Conservation (phyloP, 2,888 invertebrate species). For the Hirtodrosophila duncani region DNA sequence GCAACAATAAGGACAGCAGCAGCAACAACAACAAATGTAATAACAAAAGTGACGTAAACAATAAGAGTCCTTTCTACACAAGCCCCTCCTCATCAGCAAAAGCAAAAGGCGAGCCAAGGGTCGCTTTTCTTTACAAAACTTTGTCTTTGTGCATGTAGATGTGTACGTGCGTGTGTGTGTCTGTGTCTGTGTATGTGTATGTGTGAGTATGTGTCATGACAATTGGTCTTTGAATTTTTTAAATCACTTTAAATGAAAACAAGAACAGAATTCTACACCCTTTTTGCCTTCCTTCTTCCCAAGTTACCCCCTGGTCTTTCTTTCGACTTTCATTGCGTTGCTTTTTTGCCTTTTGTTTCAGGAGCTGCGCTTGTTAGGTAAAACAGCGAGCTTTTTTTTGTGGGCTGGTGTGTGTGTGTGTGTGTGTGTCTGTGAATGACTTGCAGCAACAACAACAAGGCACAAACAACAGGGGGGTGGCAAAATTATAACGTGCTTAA, state of each 20-base stretch:
- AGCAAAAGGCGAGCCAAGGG: constrained; percentile 46
- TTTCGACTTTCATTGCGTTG: constrained; percentile 5
- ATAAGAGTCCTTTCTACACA: constrained; percentile 38
- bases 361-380: constrained; percentile 64
- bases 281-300: constrained; percentile 1
- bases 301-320: background rate
- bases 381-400: too few species aligned
- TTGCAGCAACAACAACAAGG: constrained; percentile 22
- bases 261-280: constrained; percentile 46
- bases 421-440: constrained; percentile 17
- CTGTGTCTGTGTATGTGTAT: constrained; percentile 9
- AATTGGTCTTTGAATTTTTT: constrained; percentile 71
- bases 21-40: constrained; percentile 34
- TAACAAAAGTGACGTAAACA: constrained; percentile 63
- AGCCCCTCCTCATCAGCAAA: constrained; percentile 33
- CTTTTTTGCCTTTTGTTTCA: constrained; percentile 52
- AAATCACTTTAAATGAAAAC: constrained; percentile 72
- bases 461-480: constrained; percentile 22
- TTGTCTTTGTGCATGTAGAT: constrained; percentile 11
- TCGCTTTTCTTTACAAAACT: constrained; percentile 31
- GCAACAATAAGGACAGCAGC: constrained; percentile 29
- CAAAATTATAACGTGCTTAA: constrained; percentile 67
- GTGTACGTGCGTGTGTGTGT: constrained; percentile 14
- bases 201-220: constrained; percentile 41
- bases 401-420: constrained; percentile 49